Evolutionary conservation across 1,140 invertebrate genomes (phyloP).

Genomic region (Anagrus nilaparvatae): DNA sequence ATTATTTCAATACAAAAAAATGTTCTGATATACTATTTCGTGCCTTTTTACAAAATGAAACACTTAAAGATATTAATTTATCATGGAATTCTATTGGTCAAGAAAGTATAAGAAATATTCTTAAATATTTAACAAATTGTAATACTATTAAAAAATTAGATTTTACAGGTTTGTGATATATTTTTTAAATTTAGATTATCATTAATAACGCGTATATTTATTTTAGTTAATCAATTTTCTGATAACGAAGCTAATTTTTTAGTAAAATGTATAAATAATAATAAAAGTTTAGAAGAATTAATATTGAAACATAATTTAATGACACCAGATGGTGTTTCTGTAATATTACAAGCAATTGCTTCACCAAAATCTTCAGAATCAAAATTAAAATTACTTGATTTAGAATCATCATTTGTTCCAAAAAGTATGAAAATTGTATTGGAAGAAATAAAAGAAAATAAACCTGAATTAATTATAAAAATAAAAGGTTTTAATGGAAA

Average conservation of each 20-base stretch:
- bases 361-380: conserved; percentile 15
- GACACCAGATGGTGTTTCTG: conserved; percentile 20
- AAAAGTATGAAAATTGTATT: conserved; percentile 28
- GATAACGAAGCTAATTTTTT: conserved; percentile 21
- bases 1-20: conserved; percentile 26
- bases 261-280: conserved; percentile 24
- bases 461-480: conserved; percentile 28
- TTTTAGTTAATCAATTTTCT: conserved; percentile 29
- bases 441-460: conserved; percentile 23
- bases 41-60: conserved; percentile 24
- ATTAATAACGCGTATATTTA: not conserved
- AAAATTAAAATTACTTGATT: conserved; percentile 29
- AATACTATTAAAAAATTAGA: conserved; percentile 21
- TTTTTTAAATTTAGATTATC: not conserved
- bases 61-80: conserved; percentile 28
- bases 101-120: conserved; percentile 19
- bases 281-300: conserved; percentile 24
- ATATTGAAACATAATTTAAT: conserved; percentile 31
- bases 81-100: conserved; percentile 35
- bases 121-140: conserved; percentile 17
- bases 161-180: conserved; percentile 22
- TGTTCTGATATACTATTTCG: conserved; percentile 27
- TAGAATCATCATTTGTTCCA: conserved; percentile 35
- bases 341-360: conserved; percentile 20
- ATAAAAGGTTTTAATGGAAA: conserved; percentile 39